Conservation (phyloP, 2,797 vertebrate genomes). For the Chromis chromis region DNA sequence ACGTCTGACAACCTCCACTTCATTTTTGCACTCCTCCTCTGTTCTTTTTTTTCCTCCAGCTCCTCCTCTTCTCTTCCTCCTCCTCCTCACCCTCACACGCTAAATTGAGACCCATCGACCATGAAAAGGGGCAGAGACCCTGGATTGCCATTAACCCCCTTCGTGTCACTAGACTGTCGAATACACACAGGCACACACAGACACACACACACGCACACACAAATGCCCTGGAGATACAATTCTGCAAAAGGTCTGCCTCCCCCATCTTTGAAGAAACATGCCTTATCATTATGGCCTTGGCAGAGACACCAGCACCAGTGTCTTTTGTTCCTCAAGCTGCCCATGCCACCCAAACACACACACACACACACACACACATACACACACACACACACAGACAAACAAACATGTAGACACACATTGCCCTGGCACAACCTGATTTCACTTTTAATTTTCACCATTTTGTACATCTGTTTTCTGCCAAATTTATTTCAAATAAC, state of each 20-base stretch:
- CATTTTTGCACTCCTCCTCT: constrained; percentile 91
- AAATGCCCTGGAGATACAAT: constrained; percentile 90
- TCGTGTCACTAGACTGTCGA: constrained; percentile 65
- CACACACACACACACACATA: constrained; percentile 19
- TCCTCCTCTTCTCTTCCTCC: constrained; percentile 66
- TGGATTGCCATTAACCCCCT: constrained; percentile 80
- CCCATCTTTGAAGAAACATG: constrained; percentile 89
- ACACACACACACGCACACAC: constrained; percentile 54
- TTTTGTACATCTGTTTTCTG: constrained; percentile 36
- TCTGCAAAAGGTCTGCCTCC: constrained; percentile 89
- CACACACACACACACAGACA: constrained; percentile 18
- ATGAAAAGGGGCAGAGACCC: constrained; percentile 82
- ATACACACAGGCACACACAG: constrained; percentile 41
- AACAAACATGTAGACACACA: constrained; percentile 22
- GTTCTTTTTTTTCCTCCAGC: constrained; percentile 64
- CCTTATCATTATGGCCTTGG: constrained; percentile 95
- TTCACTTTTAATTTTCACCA: constrained; percentile 41
- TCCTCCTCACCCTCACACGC: constrained; percentile 74
- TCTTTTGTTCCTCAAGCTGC: constrained; percentile 91
- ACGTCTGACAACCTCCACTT: constrained; percentile 99
- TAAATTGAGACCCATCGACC: constrained; percentile 90
- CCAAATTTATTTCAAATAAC: constrained; percentile 60
- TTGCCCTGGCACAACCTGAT: constrained; percentile 34
- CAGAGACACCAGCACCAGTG: constrained; percentile 84
- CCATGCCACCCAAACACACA: constrained; percentile 79